A percentile compares a stretch with the other conserved stretches of the same genome.
Evolutionary conservation across 2,113 vertebrate genomes (phyloP).

Genomic region (Columba livia): DNA sequence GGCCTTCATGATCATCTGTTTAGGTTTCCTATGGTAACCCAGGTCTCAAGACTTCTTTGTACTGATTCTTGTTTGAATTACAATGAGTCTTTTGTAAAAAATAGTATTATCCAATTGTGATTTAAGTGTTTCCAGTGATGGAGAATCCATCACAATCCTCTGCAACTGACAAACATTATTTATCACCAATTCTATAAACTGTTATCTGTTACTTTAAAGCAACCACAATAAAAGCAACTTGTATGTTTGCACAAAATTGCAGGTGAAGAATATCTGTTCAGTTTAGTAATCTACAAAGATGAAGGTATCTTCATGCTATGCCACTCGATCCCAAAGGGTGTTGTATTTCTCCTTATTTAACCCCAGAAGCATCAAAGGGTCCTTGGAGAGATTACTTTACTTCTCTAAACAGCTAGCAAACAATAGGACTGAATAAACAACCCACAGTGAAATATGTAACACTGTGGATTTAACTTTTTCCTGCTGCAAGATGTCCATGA

Average conservation of each 20-base stretch:
- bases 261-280: background rate
- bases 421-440: background rate
- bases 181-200: background rate
- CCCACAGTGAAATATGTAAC: background rate
- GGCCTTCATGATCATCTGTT: background rate
- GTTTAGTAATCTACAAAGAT: background rate
- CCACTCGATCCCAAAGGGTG: background rate
- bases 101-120: background rate
- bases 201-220: background rate
- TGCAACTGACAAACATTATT: background rate
- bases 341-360: background rate
- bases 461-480: background rate
- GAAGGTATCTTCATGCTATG: background rate
- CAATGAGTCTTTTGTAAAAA: background rate
- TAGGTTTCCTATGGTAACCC: background rate
- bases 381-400: background rate
- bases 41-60: background rate
- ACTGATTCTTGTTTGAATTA: background rate
- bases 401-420: slow-evolving; percentile 1
- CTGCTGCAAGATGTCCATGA: slow-evolving; percentile 4
- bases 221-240: background rate
- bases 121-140: background rate
- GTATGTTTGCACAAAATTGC: background rate
- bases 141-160: background rate
- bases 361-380: background rate